Evolutionary conservation across 2,888 invertebrate genomes (phyloP).

Genomic region (Cylindroiulus punctatus): DNA sequence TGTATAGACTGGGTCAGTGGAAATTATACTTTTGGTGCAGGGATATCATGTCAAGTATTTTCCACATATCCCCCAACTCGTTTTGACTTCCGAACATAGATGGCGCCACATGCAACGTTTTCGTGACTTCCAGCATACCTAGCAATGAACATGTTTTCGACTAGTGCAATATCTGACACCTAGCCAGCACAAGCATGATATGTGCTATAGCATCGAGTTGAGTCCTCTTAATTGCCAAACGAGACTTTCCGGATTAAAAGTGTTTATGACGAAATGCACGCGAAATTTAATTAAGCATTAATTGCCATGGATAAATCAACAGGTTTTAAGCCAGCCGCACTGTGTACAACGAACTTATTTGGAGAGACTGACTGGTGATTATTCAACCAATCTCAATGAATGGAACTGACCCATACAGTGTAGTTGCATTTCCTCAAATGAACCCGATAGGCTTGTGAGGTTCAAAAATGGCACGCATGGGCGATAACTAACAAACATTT

Average conservation of each 20-base stretch:
- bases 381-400: background rate
- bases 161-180: background rate
- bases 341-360: background rate
- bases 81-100: too few relatives aligned
- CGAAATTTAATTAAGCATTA: conserved; percentile 1
- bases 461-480: background rate
- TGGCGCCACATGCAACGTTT: too few relatives aligned
- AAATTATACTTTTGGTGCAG: too few relatives aligned
- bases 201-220: background rate
- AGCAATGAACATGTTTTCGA: conserved; percentile 6
- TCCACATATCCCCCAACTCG: too few relatives aligned
- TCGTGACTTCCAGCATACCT: background rate
- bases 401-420: background rate
- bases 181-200: background rate
- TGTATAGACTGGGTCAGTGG: too few relatives aligned
- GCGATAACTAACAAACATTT: conserved; percentile 32
- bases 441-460: background rate
- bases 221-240: background rate
- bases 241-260: conserved; percentile 1
- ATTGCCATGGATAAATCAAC: conserved; percentile 38
- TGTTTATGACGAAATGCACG: background rate
- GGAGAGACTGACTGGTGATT: background rate
- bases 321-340: background rate
- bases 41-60: too few relatives aligned
- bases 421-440: background rate